Base-by-base conservation (phyloP, 2,888 invertebrate genomes). In the Lysandra bellargus region DNA sequence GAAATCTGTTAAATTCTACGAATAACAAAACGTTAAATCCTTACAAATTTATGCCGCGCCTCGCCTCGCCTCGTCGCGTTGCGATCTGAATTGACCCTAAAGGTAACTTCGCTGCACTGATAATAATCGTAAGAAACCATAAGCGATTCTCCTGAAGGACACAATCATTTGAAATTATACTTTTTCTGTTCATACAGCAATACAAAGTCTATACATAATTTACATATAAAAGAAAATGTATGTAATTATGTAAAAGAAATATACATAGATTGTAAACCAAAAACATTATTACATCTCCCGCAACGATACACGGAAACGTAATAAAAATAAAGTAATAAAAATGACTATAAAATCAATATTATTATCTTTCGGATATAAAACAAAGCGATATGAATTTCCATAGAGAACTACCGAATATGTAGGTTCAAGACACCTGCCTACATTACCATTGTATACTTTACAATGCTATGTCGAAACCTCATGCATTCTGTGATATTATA, bases 321-420 rank as follows among this genome's bases (percentile, higher is more conserved):
- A 69, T 69, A 33, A 69, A 69, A 69, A 69, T 69, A 69, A 37
- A 69, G 69, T 33, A 33, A 69, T 69, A 69, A 69, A 69, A 69
- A 69, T 69, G 69, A 69, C 69, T 69, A 69, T 33, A 69, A 69
- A 69, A 69, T 69, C 69, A 69, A 37, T 69, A 37, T 33, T 69
- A 37, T 69, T 37, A 33, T 37, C 33, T 69, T 17, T 12, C 33
- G 14, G 17, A 37, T 37, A 69, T 2, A 69, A 33, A 69, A 69
- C 69, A 37, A 69, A 69, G 33, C 69, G 69, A 14, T 4, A 14
- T 1, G 33, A 69, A 69, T 69, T 69, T 69, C 33, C 33, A 37
- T 44, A 75, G 40, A 23, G 74, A 23, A 44, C n/a, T 37, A 49
- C 69, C 37, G 69, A 33, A 69, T 17, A 33, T 30, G 69, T 69